phyloP scores from a whole-genome alignment of 2,113 vertebrate genomes.

The Hypocryptadius cinnamomeus region DNA sequence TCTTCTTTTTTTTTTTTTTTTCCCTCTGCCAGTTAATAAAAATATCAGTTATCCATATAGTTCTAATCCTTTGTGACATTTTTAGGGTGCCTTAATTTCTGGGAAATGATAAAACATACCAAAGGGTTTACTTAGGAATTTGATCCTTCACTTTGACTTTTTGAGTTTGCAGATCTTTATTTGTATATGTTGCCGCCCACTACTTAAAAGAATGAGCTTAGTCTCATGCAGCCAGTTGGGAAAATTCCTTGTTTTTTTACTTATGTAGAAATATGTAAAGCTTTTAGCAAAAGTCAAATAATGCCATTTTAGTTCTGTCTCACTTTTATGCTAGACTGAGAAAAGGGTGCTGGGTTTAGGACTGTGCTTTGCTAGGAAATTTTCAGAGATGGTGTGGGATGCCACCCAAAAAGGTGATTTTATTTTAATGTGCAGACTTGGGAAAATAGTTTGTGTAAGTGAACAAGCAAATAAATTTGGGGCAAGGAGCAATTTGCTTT shows the following conservation, averaged over 20 bases:
- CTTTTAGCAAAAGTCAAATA: background rate
- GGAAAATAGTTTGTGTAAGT: background rate
- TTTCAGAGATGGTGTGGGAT: background rate
- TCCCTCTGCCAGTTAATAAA: background rate
- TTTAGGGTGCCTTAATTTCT: background rate
- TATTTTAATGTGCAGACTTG: background rate
- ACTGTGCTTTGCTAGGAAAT: background rate
- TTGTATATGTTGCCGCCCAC: background rate
- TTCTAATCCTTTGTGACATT: background rate
- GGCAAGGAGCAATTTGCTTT: background rate
- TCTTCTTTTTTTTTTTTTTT: background rate
- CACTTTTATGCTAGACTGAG: background rate
- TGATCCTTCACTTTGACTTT: background rate
- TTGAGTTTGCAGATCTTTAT: background rate
- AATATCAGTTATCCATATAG: background rate
- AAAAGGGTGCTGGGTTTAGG: background rate
- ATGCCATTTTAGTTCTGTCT: background rate
- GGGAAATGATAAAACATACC: background rate
- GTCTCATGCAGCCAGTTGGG: background rate
- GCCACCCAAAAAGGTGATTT: background rate
- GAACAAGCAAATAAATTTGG: background rate
- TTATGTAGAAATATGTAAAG: background rate
- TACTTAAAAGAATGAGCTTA: background rate
- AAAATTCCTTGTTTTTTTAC: background rate
- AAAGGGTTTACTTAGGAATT: background rate